Evolutionary conservation across 1,140 invertebrate species (phyloP), one percentile per base, ranked within the genome.

Genomic region (Saxidomus purpurata): DNA sequence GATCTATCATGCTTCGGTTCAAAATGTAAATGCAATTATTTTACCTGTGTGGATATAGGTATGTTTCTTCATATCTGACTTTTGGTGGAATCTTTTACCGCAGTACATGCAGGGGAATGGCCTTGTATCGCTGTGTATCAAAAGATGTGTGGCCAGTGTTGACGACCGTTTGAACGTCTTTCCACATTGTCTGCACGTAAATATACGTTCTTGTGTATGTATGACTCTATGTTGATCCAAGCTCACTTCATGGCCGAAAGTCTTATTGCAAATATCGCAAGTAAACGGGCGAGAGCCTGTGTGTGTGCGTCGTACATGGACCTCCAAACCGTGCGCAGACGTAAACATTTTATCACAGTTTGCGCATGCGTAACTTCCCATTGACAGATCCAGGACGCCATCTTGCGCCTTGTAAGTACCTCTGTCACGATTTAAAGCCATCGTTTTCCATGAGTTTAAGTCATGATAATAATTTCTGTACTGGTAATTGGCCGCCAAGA

Each of bases 31-130:
- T n/a, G n/a, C n/a, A n/a, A n/a, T n/a, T n/a, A 63, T 9, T 91
- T 97, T 96, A 99, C 99, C 99, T 94, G 99, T 99, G 95, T 99
- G 99, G 91, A 99, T 99, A 95, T 99, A 99, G 13, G 99, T 99
- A 96, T 99, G 99, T 95, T 99, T 99, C 97, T 99, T 99, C 99
- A 99, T 99, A 96, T 99, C 99, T 40, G 98, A 99, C 96, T 99
- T 99, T 96, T 99, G 99, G 95, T 99, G 99, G 96, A 99, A 99
- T 90, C 99, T 96, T 96, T 99, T 99, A 80, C 99, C 99, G 96
- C 99, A 97, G 85, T 97, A 95, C n/a, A 93, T 94, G 69, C 95
- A 95, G 0, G 95, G 94, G 87, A 94, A 96, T 19, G 95, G 95
- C 47, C 95, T 80, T 59, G 99, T 99, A 96, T 99, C 99, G 77